These are phyloP conservation scores for Perca flavescens DNA, from an alignment of 2,113 vertebrate species.

Conservation along the genomic window DNA sequence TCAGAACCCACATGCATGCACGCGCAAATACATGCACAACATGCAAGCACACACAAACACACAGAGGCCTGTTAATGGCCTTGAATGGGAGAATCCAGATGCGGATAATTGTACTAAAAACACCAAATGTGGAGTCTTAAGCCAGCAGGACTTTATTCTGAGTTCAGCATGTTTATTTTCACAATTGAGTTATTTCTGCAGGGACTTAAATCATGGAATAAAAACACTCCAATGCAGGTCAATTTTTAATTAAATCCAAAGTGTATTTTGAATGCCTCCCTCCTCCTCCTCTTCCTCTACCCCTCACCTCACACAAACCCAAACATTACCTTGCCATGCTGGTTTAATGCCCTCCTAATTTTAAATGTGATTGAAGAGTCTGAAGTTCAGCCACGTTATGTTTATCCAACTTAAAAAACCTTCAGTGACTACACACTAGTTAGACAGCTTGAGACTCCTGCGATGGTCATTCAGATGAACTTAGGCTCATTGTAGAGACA, in stretches of 20 bases:
- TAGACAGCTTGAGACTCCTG: slow-evolving; percentile 22
- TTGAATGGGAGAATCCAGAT: slow-evolving; percentile 82
- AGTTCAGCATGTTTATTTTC: slow-evolving; percentile 80
- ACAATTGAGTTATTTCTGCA: slow-evolving; percentile 78
- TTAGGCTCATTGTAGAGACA: slow-evolving; percentile 1
- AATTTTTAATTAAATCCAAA: slow-evolving; percentile 71
- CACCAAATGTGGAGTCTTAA: slow-evolving; percentile 69
- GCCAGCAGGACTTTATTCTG: slow-evolving; percentile 69
- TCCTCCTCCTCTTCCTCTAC: slow-evolving; percentile 84
- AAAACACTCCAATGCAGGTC: slow-evolving; percentile 73
- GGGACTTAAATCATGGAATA: slow-evolving; percentile 80
- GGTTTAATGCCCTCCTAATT: slow-evolving; percentile 46
- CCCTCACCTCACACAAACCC: slow-evolving; percentile 71
- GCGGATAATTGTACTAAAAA: slow-evolving; percentile 84
- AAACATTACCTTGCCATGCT: slow-evolving; percentile 55
- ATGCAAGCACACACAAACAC: slow-evolving; percentile 54
- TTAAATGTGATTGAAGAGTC: slow-evolving; percentile 45
- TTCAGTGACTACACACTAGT: slow-evolving; percentile 18
- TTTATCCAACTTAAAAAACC: slow-evolving; percentile 62
- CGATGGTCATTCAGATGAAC: slow-evolving; percentile 13
- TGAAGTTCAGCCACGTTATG: slow-evolving; percentile 35
- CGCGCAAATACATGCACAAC: slow-evolving; percentile 44
- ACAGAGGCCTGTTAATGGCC: slow-evolving; percentile 77
- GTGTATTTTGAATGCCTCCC: slow-evolving; percentile 86
- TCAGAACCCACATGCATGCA: slow-evolving; percentile 62